phyloP scores from a whole-genome alignment of 2,113 vertebrate genomes.

The Dicentrarchus labrax region DNA sequence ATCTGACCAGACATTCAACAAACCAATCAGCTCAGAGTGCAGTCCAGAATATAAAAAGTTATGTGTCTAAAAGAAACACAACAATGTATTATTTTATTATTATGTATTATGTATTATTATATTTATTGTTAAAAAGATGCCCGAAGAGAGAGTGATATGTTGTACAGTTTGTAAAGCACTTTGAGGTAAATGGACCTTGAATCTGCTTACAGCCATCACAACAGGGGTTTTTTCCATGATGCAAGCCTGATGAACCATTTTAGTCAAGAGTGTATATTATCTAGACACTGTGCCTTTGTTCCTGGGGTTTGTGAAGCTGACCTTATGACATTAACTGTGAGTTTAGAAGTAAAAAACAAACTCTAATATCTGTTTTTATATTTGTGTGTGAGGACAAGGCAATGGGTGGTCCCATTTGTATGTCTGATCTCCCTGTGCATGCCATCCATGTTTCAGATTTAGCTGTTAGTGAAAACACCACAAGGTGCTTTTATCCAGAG shows the following conservation, averaged over 20 bases:
- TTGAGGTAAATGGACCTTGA: not conserved
- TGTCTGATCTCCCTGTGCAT: constrained; percentile 1
- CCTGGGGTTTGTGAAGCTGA: not conserved
- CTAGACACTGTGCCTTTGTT: not conserved
- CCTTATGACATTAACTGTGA: not conserved
- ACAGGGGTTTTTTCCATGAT: not conserved
- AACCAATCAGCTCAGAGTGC: not conserved
- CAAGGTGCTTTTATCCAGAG: not conserved
- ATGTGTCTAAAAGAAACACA: not conserved
- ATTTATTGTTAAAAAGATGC: not conserved
- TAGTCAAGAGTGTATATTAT: not conserved
- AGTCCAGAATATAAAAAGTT: not conserved
- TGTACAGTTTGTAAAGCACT: not conserved
- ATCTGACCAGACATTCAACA: not conserved
- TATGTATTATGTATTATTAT: no score
- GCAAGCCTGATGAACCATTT: not conserved
- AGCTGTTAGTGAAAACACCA: not conserved
- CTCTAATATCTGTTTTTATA: not conserved
- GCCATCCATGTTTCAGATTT: not conserved
- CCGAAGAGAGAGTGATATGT: not conserved
- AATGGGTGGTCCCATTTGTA: not conserved
- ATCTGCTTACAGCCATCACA: not conserved
- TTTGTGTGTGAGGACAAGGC: constrained; percentile 2
- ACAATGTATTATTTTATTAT: not conserved
- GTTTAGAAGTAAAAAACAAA: not conserved